Evolutionary conservation across 2,888 invertebrate species (phyloP).

Genomic region (Rutpela maculata): DNA sequence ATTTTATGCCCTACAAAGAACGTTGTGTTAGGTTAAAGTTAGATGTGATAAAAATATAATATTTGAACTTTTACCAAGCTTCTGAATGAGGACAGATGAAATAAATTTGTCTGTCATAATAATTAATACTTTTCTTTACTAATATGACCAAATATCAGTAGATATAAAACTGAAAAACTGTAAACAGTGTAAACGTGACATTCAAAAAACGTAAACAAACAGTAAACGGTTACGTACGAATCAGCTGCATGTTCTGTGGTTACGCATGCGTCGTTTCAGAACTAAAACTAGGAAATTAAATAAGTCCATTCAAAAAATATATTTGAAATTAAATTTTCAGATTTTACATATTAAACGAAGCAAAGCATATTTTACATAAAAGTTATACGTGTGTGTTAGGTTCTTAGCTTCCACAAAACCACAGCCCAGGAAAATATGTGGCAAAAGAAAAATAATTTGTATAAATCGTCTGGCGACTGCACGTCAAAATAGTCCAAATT

Average conservation of each 20-base stretch:
- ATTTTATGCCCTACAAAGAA: conserved; percentile 69
- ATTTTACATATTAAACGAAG: neutral
- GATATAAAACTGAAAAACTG: neutral
- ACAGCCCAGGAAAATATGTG: conserved; percentile 64
- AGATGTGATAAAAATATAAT: neutral
- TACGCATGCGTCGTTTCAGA: neutral
- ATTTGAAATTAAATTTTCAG: neutral
- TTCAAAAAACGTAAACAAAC: conserved; percentile 11
- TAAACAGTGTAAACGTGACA: conserved; percentile 5
- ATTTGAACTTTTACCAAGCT: conserved; percentile 64
- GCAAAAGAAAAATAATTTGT: conserved; percentile 65
- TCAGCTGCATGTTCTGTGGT: neutral
- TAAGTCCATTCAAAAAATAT: neutral
- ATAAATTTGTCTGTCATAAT: conserved; percentile 59
- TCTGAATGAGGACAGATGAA: conserved; percentile 68
- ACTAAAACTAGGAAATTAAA: neutral
- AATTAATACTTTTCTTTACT: neutral
- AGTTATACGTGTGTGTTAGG: neutral
- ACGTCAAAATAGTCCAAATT: conserved; percentile 61
- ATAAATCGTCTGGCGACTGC: conserved; percentile 62
- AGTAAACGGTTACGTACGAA: neutral
- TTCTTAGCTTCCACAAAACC: conserved; percentile 59
- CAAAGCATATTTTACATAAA: neutral
- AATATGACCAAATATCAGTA: neutral
- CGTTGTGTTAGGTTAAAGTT: conserved; percentile 48